Evolutionary conservation across 2,888 invertebrate genomes (phyloP).

Genomic region (Platypus cylindrus): DNA sequence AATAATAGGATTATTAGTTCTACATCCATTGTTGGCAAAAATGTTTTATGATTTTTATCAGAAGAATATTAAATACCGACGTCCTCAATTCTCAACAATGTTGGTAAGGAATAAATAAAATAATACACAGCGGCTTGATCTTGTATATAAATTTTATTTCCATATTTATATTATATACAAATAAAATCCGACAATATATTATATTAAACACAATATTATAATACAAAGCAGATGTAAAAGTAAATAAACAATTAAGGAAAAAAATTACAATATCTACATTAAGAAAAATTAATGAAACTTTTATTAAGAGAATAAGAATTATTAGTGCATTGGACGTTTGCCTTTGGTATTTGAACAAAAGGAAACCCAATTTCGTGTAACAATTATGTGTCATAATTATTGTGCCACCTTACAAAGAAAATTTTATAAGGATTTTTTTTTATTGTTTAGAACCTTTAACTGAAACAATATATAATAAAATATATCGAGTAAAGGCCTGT

Average conservation of each 20-base stretch:
- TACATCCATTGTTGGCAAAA: too few relatives aligned
- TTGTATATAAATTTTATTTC: conserved; percentile 28
- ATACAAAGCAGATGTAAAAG: too few relatives aligned
- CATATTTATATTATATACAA: conserved; percentile 37
- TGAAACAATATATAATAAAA: conserved; percentile 31
- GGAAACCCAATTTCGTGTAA: too few relatives aligned
- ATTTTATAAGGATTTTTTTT: conserved; percentile 14
- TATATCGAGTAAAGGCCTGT: conserved; percentile 36
- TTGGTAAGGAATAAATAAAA: too few relatives aligned
- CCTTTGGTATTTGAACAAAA: too few relatives aligned
- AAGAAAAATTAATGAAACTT: conserved; percentile 17
- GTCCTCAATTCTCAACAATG: too few relatives aligned
- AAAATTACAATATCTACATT: conserved; percentile 19
- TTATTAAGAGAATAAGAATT: not conserved
- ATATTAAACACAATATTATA: conserved; percentile 32
- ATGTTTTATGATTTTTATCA: too few relatives aligned
- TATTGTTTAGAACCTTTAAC: conserved; percentile 26
- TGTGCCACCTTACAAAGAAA: conserved; percentile 11
- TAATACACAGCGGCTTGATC: too few relatives aligned
- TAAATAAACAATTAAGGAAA: conserved; percentile 28
- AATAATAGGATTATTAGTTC: too few relatives aligned
- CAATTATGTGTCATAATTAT: too few relatives aligned
- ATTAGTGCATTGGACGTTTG: conserved; percentile 1
- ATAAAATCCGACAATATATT: conserved; percentile 31
- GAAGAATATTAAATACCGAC: too few relatives aligned